Percentiles rank a stretch among this genome's conserved stretches.
phyloP scores from a whole-genome alignment of 2,113 vertebrate species.

The Zingel zingel region DNA sequence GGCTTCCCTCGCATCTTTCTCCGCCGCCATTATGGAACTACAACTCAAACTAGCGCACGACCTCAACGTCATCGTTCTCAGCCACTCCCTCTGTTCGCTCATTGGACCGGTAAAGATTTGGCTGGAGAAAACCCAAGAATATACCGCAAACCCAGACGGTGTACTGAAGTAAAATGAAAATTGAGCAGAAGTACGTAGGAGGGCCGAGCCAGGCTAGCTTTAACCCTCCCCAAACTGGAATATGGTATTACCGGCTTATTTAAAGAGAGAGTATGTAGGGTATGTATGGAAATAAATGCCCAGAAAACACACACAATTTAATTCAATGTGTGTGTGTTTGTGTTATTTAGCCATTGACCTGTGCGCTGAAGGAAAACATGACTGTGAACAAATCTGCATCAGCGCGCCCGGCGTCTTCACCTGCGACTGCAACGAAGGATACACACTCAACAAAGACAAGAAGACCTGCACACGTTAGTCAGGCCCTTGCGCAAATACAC shows the following conservation, averaged over 20 bases:
- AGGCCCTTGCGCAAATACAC: conserved; percentile 19
- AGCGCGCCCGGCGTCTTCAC: conserved; percentile 83
- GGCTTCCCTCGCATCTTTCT: too few relatives aligned
- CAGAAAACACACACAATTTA: background rate
- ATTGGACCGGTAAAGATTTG: too few relatives aligned
- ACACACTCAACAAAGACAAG: conserved; percentile 87
- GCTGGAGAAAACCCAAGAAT: too few relatives aligned
- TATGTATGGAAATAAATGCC: background rate
- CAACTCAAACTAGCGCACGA: too few relatives aligned
- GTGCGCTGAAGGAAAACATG: conserved; percentile 86
- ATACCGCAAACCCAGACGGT: too few relatives aligned
- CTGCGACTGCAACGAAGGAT: conserved; percentile 87
- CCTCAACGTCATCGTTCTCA: too few relatives aligned
- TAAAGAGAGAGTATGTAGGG: too few relatives aligned
- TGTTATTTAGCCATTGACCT: conserved; percentile 85
- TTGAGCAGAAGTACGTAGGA: too few relatives aligned
- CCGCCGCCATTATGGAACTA: too few relatives aligned
- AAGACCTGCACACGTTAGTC: conserved; percentile 88
- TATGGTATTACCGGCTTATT: background rate
- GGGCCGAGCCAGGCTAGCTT: too few relatives aligned
- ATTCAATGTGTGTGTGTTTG: background rate
- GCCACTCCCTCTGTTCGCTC: too few relatives aligned
- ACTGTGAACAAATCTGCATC: conserved; percentile 89
- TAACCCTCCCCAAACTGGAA: background rate
- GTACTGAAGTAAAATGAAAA: too few relatives aligned